Evolutionary conservation across 2,797 vertebrate genomes (phyloP).

Genomic region (Sebastes melanostomus): DNA sequence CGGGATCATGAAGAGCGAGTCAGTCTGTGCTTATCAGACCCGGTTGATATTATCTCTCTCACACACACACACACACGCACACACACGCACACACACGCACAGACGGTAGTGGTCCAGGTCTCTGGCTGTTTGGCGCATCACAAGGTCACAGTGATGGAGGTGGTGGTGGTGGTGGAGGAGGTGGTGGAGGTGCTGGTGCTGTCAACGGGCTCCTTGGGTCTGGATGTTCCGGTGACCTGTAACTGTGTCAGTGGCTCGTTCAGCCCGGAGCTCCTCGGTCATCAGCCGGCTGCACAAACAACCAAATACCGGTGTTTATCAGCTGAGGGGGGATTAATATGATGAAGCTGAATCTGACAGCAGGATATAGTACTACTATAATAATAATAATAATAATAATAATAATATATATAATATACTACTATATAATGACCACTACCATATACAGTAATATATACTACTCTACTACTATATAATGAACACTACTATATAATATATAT

Average conservation of each 20-base stretch:
- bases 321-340: too few relatives aligned
- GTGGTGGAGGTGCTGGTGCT: background rate
- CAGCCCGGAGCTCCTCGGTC: background rate
- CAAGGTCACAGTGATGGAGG: slow-evolving; percentile 61
- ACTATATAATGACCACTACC: too few relatives aligned
- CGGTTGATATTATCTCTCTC: slow-evolving; percentile 34
- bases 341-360: too few relatives aligned
- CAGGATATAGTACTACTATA: too few relatives aligned
- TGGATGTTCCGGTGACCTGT: background rate
- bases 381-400: too few relatives aligned
- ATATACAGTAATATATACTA: too few relatives aligned
- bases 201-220: background rate
- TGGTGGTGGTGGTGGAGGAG: background rate
- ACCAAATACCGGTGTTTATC: background rate
- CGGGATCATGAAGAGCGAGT: slow-evolving; percentile 15
- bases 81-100: background rate
- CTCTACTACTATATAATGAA: too few relatives aligned
- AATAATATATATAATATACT: too few relatives aligned
- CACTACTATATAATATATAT: too few relatives aligned
- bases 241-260: slow-evolving; percentile 38
- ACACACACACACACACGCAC: too few relatives aligned
- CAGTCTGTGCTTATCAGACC: slow-evolving; percentile 15
- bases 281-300: background rate
- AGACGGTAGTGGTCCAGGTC: slow-evolving; percentile 3
- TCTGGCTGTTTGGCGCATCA: slow-evolving; percentile 46